These are phyloP conservation scores for Ascidia mentula DNA, from an alignment of 23 tunicate species.

Conservation along the genomic window DNA sequence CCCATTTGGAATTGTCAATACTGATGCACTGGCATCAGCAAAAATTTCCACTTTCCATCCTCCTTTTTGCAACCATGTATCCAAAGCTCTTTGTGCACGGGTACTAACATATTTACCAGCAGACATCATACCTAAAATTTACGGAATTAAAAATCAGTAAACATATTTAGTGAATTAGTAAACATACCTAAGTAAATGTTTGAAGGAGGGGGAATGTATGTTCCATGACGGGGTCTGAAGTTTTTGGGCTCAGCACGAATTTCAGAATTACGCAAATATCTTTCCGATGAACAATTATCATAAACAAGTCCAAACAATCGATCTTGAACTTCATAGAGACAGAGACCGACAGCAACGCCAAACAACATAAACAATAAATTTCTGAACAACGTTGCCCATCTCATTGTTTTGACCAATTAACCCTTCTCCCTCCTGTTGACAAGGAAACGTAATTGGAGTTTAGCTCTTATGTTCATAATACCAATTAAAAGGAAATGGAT, in stretches of 20 bases:
- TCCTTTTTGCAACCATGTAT: constrained; percentile 89
- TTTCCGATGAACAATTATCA: background rate
- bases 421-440: no score
- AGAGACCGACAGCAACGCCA: background rate
- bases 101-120: constrained; percentile 57
- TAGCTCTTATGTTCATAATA: no score
- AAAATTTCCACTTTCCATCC: constrained; percentile 90
- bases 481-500: no score
- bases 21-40: constrained; percentile 60
- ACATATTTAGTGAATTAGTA: background rate
- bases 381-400: background rate
- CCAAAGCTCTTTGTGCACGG: constrained; percentile 77
- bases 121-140: constrained; percentile 89
- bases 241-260: background rate
- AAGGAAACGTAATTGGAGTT: no score
- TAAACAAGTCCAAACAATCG: background rate
- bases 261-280: background rate
- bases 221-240: background rate
- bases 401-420: no score
- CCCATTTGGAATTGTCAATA: constrained; percentile 45
- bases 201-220: background rate
- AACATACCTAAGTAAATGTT: background rate
- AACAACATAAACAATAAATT: background rate
- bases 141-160: background rate
- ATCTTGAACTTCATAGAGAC: background rate